Evolutionary conservation across 1,140 invertebrate species (phyloP), one percentile per base, ranked within the genome.

Genomic region (Acyrthosiphon pisum): DNA sequence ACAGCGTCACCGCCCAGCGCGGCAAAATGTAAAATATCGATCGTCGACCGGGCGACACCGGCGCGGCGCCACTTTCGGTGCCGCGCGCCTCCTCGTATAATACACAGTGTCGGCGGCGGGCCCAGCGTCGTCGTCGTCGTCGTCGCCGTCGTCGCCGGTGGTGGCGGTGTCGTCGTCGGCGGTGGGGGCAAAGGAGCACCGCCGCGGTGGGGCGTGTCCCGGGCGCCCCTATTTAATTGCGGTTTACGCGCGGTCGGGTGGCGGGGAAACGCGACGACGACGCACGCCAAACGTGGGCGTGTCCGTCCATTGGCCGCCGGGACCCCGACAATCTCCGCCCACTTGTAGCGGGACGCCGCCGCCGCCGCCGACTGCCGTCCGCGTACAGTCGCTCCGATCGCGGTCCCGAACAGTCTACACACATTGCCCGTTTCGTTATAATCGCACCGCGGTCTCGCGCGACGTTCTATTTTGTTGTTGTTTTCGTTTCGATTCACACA

Each of bases 211-310:
- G 81, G 91, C 81, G 91, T 93, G 76, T 48, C 60, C 81, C 81
- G 68, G n/a, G 91, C n/a, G 44, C 91, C 91, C 91, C 91, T 93
- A 86, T 93, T 93, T 93, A 93, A 93, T 93, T 93, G 91, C 91
- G 91, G 91, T 93, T 93, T 46, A 46, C 56, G 26, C 50, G 35
- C 26, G 35, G 87, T n/a, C 50, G 35, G 37, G 14, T 35, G 91
- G 50, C 81, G 91, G 91, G 76, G 91, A 46, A 37, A 18, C 46
- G n/a, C 41, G 88, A 56, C 46, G 87, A 44, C 44, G 91, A 81
- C 46, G 48, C 41, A 37, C 68, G 35, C 60, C 48, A 84, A 92
- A 93, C 81, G 23, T 84, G 37, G 81, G 91, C 91, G 91, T 92
- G 81, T 93, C 35, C 91, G 81, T 93, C 91, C 81, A 93, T 93